These are phyloP conservation scores for Geopemphigus sp. DNA, from an alignment of 1,140 invertebrate species.

Conservation along the genomic window DNA sequence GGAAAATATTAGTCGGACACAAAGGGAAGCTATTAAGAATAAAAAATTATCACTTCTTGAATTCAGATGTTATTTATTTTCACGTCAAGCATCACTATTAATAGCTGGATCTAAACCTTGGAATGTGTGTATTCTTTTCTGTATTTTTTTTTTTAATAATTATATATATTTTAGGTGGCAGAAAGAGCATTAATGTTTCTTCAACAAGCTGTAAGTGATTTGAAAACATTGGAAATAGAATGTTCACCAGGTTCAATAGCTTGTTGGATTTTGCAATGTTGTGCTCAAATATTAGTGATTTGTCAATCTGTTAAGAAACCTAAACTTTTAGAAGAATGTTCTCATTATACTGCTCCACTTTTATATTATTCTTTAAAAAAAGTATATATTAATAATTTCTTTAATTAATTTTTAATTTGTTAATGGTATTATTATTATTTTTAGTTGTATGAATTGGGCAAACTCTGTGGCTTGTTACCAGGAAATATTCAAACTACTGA, in stretches of 20 bases:
- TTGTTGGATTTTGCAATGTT: conserved; percentile 91
- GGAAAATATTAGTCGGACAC: conserved; percentile 65
- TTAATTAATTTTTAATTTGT: background rate
- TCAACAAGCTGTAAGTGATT: conserved; percentile 79
- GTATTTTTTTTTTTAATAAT: conserved; percentile 35
- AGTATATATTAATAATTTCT: conserved; percentile 59
- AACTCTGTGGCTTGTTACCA: conserved; percentile 88
- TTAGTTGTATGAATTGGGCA: conserved; percentile 79
- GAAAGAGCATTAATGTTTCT: conserved; percentile 81
- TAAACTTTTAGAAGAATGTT: conserved; percentile 72
- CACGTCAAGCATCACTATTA: conserved; percentile 85
- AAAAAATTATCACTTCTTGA: conserved; percentile 78
- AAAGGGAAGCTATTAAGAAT: conserved; percentile 68
- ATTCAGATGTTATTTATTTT: conserved; percentile 91
- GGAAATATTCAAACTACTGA: conserved; percentile 77
- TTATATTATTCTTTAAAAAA: conserved; percentile 92
- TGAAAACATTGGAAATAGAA: conserved; percentile 73
- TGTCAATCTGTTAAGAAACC: conserved; percentile 69
- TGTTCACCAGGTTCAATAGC: conserved; percentile 78
- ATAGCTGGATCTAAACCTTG: conserved; percentile 73
- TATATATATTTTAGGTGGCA: conserved; percentile 66
- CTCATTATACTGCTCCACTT: conserved; percentile 82
- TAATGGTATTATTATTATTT: background rate
- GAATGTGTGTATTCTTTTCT: conserved; percentile 64
- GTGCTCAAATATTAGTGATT: conserved; percentile 80